Evolutionary conservation across 2,113 vertebrate genomes (phyloP).

Genomic region (Sinocyclocheilus anophthalmus): DNA sequence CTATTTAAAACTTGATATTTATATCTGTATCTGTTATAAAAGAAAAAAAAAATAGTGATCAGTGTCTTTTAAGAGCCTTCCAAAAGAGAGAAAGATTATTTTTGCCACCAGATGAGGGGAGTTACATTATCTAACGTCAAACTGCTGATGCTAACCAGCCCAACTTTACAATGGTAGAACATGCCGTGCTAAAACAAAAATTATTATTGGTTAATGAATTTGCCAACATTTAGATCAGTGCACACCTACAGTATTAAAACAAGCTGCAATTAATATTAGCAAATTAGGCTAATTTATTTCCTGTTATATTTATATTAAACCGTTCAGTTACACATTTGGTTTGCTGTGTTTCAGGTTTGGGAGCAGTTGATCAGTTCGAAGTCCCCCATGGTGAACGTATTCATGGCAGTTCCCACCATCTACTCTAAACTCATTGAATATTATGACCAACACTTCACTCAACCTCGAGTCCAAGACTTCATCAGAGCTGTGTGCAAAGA

Average conservation of each 20-base stretch:
- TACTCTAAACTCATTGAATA: conserved; percentile 88
- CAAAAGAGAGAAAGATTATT: too few relatives aligned
- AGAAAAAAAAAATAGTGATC: too few relatives aligned
- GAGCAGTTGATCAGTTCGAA: conserved; percentile 75
- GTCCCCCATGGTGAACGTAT: conserved; percentile 80
- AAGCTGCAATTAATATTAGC: not conserved
- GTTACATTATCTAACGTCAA: too few relatives aligned
- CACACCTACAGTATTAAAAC: not conserved
- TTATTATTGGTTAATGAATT: not conserved
- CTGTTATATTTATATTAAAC: not conserved
- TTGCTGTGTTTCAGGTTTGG: conserved; percentile 82
- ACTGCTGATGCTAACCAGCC: not conserved
- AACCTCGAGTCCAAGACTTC: conserved; percentile 84
- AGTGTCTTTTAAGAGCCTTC: too few relatives aligned
- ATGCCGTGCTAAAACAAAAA: not conserved
- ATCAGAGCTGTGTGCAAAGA: conserved; percentile 85
- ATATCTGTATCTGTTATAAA: too few relatives aligned
- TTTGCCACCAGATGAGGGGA: too few relatives aligned
- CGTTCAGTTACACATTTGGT: not conserved
- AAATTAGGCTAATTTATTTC: not conserved
- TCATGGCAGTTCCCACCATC: conserved; percentile 96
- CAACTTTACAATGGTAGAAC: not conserved
- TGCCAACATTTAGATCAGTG: not conserved
- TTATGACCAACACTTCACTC: conserved; percentile 81
- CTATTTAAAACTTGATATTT: not conserved